Conservation (phyloP, 1,140 invertebrate species). For the Ridgeia piscesae region DNA sequence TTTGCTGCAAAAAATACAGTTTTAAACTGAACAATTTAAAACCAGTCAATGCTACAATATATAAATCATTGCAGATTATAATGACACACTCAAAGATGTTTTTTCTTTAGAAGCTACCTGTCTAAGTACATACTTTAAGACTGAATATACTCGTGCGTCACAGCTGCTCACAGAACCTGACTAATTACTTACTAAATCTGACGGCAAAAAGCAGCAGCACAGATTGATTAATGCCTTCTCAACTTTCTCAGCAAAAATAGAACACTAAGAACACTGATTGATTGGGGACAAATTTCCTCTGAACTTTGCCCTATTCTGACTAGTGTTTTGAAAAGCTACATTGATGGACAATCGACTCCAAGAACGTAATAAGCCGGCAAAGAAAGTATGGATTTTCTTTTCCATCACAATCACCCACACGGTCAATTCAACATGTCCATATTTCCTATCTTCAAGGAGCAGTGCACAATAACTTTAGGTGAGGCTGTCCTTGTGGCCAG, state of each 20-base stretch:
- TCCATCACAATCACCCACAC: neutral
- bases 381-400: neutral
- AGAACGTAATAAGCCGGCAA: neutral
- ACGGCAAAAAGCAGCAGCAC: neutral
- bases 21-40: no score
- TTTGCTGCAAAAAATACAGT: no score
- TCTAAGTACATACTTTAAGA: no score
- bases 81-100: no score
- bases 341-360: neutral
- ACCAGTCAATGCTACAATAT: no score
- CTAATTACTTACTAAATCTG: neutral
- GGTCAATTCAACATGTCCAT: no score
- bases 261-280: neutral
- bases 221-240: neutral
- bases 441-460: no score
- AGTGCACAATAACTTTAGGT: no score
- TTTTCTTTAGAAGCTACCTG: no score
- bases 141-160: neutral
- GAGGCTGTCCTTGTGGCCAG: no score
- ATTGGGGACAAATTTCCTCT: neutral
- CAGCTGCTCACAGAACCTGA: neutral
- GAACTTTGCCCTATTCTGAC: neutral
- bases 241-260: neutral
- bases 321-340: neutral
- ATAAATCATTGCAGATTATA: no score